Base-by-base conservation (phyloP, 2,797 vertebrate species). In the Mallotus villosus region DNA sequence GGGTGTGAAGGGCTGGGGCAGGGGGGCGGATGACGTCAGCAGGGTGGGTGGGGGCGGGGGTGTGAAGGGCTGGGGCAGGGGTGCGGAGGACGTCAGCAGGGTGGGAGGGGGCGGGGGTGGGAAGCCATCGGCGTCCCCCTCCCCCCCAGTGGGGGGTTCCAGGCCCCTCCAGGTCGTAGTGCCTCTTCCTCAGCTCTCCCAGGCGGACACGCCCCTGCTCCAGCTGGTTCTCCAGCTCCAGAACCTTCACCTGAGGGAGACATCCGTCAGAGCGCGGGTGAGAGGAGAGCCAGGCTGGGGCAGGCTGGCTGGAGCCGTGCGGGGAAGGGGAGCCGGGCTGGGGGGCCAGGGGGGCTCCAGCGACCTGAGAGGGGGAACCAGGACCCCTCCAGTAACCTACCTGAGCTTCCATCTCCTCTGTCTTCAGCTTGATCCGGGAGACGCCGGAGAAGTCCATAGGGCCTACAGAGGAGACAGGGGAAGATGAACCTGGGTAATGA, bases 391-490 rank as follows among this genome's bases (percentile, higher is more conserved):
- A 24, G 19, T 24, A 71, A 75, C 57, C 73, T 84, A 99, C 97
- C 97, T 99, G 97, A 0, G 95, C 94, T 70, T 99, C 96, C 97
- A 99, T 97, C 85, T 99, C 97, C 73, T 98, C 95, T 5, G 93
- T 95, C 84, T 99, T 99, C 84, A 99, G 95, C 86, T 98, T 98
- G 27, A 96, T 98, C 81, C 97, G 90, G 0, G 97, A 98, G 90
- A 97, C 85, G 71, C 93, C 94, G 7, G 96, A 97, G 87, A 99
- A 99, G 82, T 99, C 95, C 96, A 97, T 97, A 11, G 83, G 88
- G 74, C 95, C 97, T 98, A 79, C 3, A 21, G 32, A 62, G 2
- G 53, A n/a, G 27, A 73, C 3, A 69, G 24, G n/a, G 68, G n/a
- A n/a, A 63, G 37, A 41, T 0, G 22, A 17, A 66, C 53, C 21